Evolutionary conservation across 2,888 invertebrate genomes (phyloP).

Genomic region (Trichogramma dendrolimi): DNA sequence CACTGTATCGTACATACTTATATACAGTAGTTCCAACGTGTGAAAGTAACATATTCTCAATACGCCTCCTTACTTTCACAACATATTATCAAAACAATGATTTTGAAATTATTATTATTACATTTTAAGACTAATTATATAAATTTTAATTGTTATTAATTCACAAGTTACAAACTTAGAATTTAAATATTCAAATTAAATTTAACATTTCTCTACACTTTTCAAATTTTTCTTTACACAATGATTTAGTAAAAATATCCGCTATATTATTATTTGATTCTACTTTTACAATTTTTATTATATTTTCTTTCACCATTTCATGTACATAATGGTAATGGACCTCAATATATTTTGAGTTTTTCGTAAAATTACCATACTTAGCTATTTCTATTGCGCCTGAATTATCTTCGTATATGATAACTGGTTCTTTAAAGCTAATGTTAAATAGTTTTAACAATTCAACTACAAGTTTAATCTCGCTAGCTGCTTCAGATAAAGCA

Average conservation of each 20-base stretch:
- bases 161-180: no score
- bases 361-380: constrained; percentile 26
- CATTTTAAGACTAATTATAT: no score
- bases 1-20: no score
- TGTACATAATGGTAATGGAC: constrained; percentile 14
- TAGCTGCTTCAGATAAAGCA: constrained; percentile 27
- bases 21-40: no score
- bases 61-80: no score
- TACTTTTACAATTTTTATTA: constrained; percentile 13
- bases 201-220: constrained; percentile 5
- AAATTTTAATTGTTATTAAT: no score
- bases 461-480: constrained; percentile 18
- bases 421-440: constrained; percentile 13
- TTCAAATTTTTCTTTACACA: neutral
- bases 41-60: no score
- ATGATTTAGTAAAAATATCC: constrained; percentile 9
- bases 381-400: constrained; percentile 22
- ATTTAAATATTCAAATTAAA: neutral
- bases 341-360: constrained; percentile 17
- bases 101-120: no score
- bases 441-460: constrained; percentile 14
- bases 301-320: constrained; percentile 14
- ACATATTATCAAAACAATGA: no score
- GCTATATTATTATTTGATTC: constrained; percentile 9
- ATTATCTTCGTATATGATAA: constrained; percentile 25